Conservation (phyloP, 2,888 invertebrate species). For the Ectropis crepuscularia region DNA sequence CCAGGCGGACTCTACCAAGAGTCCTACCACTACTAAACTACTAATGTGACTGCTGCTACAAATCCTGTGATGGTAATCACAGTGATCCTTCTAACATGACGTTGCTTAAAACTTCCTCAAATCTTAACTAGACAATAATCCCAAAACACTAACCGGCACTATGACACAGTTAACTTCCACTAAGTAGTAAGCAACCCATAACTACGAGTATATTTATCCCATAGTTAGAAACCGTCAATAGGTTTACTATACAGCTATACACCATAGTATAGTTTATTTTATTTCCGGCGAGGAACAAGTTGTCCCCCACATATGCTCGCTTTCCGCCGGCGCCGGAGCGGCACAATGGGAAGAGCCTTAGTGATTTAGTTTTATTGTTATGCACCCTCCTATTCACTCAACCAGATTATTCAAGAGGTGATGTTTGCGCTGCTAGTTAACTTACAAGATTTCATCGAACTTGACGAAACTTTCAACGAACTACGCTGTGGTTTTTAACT, state of each 20-base stretch:
- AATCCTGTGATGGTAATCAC: no score
- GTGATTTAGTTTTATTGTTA: conserved; percentile 84
- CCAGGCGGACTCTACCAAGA: no score
- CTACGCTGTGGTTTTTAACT: no score
- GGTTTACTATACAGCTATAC: conserved; percentile 37
- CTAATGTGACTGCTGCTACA: no score
- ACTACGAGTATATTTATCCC: background rate
- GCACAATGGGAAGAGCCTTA: conserved; percentile 75
- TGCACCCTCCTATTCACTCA: conserved; percentile 70
- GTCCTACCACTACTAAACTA: no score
- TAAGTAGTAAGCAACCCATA: background rate
- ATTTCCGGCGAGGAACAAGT: conserved; percentile 73
- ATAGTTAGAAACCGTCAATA: conserved; percentile 6
- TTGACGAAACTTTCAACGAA: background rate
- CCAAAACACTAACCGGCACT: background rate
- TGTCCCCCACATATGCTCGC: conserved; percentile 77
- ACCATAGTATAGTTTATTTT: conserved; percentile 68
- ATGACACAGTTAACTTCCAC: background rate
- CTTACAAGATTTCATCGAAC: conserved; percentile 13
- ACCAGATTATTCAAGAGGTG: conserved; percentile 63
- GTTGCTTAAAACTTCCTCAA: no score
- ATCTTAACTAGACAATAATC: no score
- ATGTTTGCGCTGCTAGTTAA: conserved; percentile 31
- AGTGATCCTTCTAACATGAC: no score
- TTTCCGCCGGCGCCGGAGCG: conserved; percentile 82